Evolutionary conservation across 2,888 invertebrate genomes (phyloP), one percentile per base, ranked within the genome.

Genomic region (Phortica okadai): DNA sequence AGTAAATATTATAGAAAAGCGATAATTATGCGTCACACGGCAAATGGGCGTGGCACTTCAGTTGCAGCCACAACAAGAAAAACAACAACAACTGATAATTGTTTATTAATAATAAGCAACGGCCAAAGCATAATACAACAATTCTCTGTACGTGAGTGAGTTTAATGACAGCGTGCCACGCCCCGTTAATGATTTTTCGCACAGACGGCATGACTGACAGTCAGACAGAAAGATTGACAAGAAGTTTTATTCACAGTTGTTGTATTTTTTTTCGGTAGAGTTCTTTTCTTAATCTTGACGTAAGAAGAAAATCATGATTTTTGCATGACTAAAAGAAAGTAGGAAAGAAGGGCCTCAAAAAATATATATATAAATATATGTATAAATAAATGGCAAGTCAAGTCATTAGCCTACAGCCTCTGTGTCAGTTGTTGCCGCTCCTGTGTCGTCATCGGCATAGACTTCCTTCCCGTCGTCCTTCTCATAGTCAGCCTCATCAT

Each of bases 331-430:
- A 14, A 0, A 42, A 69, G n/a, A 45, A 21, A 14, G 45, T 44
- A 69, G 42, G 33, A 66, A 66, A 50, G 66, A 11, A 67, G 25
- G 16, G 8, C 21, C 21, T 21, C 2, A 25, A 66, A 33, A 14
- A 6, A 11, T 14, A 33, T n/a, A 33, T 54, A 21, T 59, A 59
- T 5, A 16, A 14, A 59, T 59, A 11, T 11, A 0, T 8, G 14
- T 59, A n/a, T 59, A 16, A 8, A 14, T 59, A 85, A 81, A 83
- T 83, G 85, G 84, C 86, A 85, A 86, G 85, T 85, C 86, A 85
- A 86, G 85, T 86, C 86, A 85, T 85, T 85, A 84, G 83, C 11
- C 33, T 2, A 2, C 33, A 33, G 56, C 56, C n/a, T 16, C 56
- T 16, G 14, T 56, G n/a, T 56, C n/a, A 56, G 14, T 56, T 56